Conservation (phyloP, 1,140 invertebrate species). For the Pteromalus puparum region DNA sequence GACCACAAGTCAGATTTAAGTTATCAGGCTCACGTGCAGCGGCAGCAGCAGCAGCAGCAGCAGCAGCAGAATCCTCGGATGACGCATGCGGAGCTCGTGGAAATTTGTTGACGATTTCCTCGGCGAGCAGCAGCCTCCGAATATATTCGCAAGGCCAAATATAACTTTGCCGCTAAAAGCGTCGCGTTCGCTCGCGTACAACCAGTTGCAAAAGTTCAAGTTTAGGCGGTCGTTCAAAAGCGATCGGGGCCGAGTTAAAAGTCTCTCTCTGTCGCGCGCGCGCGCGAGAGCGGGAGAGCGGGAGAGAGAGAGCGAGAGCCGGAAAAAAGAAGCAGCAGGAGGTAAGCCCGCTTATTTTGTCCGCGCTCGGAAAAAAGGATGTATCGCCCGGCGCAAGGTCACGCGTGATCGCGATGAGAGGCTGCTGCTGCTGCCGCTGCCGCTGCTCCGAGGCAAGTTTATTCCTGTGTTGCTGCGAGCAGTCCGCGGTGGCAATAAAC, state of each 20-base stretch:
- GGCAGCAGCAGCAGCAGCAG: too few species aligned
- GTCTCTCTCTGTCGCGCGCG: too few species aligned
- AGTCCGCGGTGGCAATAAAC: constrained; percentile 52
- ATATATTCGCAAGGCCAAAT: constrained; percentile 17
- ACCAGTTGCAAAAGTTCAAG: constrained; percentile 42
- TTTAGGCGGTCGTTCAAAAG: constrained; percentile 32
- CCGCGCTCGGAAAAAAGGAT: constrained; percentile 5
- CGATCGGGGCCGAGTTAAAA: constrained; percentile 10
- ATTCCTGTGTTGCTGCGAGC: constrained; percentile 32
- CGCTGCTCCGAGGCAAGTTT: constrained; percentile 37
- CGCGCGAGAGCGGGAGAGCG: too few species aligned
- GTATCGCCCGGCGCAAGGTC: constrained; percentile 13
- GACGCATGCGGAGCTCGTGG: neutral
- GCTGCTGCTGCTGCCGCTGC: constrained; percentile 21
- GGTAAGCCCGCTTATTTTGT: neutral
- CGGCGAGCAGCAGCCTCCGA: neutral
- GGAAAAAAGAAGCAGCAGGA: neutral
- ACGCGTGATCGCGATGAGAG: neutral
- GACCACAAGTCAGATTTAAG: too few species aligned
- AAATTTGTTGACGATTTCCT: constrained; percentile 4
- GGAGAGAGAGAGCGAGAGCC: neutral
- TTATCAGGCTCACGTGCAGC: too few species aligned
- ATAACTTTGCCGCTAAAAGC: constrained; percentile 13
- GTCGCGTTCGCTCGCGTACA: neutral
- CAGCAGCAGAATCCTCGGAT: neutral